Conservation (phyloP, 2,797 vertebrate genomes). For the Sebastolobus alascanus region DNA sequence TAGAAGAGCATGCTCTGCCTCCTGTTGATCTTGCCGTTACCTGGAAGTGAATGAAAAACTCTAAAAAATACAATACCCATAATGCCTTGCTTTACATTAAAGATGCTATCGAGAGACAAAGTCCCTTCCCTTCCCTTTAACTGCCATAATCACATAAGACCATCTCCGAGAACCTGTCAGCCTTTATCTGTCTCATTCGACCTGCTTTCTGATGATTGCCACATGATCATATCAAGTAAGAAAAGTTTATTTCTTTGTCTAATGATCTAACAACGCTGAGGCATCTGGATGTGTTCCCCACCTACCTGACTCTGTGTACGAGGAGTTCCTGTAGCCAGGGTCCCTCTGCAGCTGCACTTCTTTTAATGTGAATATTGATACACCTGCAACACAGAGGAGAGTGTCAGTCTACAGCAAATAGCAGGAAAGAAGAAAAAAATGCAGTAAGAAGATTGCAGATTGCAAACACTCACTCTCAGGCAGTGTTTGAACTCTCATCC, state of each 20-base stretch:
- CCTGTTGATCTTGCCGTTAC: constrained; percentile 95
- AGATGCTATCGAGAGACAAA: too few relatives aligned
- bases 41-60: constrained; percentile 75
- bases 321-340: constrained; percentile 97
- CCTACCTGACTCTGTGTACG: constrained; percentile 95
- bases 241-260: background rate
- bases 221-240: background rate
- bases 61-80: constrained; percentile 35
- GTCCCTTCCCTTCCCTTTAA: background rate
- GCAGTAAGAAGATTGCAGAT: background rate
- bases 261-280: background rate
- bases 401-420: background rate
- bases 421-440: background rate
- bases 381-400: constrained; percentile 79
- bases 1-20: constrained; percentile 97
- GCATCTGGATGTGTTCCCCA: constrained; percentile 6
- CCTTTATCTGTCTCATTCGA: background rate
- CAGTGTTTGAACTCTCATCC: constrained; percentile 91
- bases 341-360: constrained; percentile 98
- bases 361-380: constrained; percentile 98
- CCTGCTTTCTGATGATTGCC: background rate
- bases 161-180: background rate
- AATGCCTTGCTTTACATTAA: constrained; percentile 12
- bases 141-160: background rate
- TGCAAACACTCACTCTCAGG: constrained; percentile 91